Evolutionary conservation across 1,140 invertebrate species (phyloP).

Genomic region (Dendroctonus valens): DNA sequence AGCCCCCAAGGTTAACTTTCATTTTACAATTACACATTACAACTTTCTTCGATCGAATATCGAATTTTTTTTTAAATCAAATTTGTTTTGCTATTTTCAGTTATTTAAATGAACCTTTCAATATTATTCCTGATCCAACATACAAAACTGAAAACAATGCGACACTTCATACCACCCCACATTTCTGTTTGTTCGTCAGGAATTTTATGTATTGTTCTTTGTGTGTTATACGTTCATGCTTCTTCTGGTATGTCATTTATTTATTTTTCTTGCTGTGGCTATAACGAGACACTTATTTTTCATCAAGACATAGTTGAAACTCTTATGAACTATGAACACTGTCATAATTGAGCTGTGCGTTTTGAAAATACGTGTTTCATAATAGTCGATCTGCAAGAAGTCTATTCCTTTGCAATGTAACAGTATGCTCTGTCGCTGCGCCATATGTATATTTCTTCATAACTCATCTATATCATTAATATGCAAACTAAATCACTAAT

Average conservation of each 20-base stretch:
- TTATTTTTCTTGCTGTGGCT: slow-evolving; percentile 19
- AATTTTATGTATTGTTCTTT: slow-evolving; percentile 39
- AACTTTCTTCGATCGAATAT: no score
- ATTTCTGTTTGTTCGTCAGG: slow-evolving; percentile 39
- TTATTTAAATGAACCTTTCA: no score
- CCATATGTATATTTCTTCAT: slow-evolving; percentile 37
- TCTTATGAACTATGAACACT: neutral
- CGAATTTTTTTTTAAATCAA: no score
- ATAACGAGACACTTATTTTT: slow-evolving; percentile 14
- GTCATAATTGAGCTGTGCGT: no score
- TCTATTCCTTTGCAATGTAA: slow-evolving; percentile 39
- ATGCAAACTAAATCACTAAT: slow-evolving; percentile 17
- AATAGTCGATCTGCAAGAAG: slow-evolving; percentile 19
- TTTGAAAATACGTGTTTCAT: slow-evolving; percentile 2
- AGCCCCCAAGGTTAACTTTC: no score
- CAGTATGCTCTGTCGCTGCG: slow-evolving; percentile 40
- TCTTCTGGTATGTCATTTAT: slow-evolving; percentile 33
- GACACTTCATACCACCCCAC: slow-evolving; percentile 5
- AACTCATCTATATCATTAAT: slow-evolving; percentile 23
- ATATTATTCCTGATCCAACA: neutral
- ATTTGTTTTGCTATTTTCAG: no score
- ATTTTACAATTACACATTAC: no score
- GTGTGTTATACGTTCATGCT: slow-evolving; percentile 39
- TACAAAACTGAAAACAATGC: slow-evolving; percentile 4
- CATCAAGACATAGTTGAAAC: neutral